Percentiles rank a stretch among this genome's conserved stretches.
These are phyloP conservation scores for Eriocheir sinensis DNA, from an alignment of 1,140 invertebrate genomes.

Conservation along the genomic window DNA sequence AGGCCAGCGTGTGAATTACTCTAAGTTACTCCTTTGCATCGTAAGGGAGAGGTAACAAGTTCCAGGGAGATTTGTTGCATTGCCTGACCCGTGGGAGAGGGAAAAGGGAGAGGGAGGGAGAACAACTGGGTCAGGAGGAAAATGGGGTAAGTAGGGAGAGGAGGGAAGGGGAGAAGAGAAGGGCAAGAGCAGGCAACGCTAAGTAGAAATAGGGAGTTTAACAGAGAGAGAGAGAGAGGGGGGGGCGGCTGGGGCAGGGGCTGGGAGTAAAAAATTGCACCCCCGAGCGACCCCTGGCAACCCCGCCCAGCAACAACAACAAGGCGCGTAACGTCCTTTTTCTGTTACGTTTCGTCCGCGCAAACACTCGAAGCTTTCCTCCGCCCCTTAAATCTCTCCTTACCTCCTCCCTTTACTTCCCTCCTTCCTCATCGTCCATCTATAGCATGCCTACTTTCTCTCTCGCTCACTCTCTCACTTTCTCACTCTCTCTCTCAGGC, in stretches of 20 bases:
- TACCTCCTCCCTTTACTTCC: not conserved
- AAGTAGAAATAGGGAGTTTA: too few relatives aligned
- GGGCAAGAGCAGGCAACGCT: not conserved
- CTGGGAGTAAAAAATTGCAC: too few relatives aligned
- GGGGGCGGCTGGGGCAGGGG: too few relatives aligned
- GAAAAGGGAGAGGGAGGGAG: not conserved
- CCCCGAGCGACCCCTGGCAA: not conserved
- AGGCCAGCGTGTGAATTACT: not conserved
- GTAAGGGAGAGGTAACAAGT: not conserved
- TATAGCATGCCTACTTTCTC: too few relatives aligned
- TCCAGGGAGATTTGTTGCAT: constrained; percentile 1
- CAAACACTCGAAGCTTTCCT: not conserved
- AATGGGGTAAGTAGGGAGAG: not conserved
- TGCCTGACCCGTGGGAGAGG: not conserved
- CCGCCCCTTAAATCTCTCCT: not conserved
- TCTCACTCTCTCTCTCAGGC: too few relatives aligned
- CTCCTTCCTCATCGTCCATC: not conserved
- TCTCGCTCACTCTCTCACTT: too few relatives aligned
- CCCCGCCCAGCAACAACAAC: constrained; percentile 31
- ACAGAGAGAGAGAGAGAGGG: not conserved
- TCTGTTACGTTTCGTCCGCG: not conserved
- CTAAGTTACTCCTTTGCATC: not conserved
- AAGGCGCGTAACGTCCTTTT: not conserved
- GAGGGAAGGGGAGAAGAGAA: not conserved
- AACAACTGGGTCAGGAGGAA: not conserved